A percentile compares a stretch with the other conserved stretches of the same genome.
Conservation (phyloP, 92 coral and sea anemone genomes). For the Epizoanthus rinbou region DNA sequence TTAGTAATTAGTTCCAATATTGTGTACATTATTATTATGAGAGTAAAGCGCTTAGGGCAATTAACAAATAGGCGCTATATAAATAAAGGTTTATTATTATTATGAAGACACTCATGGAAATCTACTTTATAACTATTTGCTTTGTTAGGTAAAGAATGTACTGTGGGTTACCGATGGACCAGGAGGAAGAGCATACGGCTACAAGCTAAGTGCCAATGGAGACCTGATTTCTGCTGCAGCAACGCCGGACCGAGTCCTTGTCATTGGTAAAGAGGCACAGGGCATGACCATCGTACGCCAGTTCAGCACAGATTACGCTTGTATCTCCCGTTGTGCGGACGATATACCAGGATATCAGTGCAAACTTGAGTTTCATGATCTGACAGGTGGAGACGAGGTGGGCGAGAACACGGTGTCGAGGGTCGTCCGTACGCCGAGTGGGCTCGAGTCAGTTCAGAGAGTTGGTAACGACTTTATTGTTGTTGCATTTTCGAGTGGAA, state of each 20-base stretch:
- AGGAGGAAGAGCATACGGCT: slow-evolving; percentile 77
- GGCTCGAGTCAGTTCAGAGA: slow-evolving; percentile 84
- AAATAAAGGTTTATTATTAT: too few species aligned
- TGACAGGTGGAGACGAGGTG: slow-evolving; percentile 64
- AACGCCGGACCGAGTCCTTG: slow-evolving; percentile 73
- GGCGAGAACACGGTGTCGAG: slow-evolving; percentile 83
- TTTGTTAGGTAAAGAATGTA: slow-evolving; percentile 36
- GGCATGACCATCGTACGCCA: slow-evolving; percentile 94
- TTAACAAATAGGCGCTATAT: too few species aligned
- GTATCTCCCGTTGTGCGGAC: slow-evolving; percentile 80
- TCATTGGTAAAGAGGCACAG: slow-evolving; percentile 79
- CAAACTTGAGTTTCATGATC: slow-evolving; percentile 89
- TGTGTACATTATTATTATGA: too few species aligned
- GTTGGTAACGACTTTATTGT: slow-evolving; percentile 61
- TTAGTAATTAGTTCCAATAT: too few species aligned
- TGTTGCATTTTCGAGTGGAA: slow-evolving; percentile 90
- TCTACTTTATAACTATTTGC: background rate
- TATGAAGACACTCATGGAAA: too few species aligned
- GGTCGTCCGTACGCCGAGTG: slow-evolving; percentile 96
- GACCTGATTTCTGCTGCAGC: slow-evolving; percentile 57
- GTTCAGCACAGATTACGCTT: slow-evolving; percentile 77
- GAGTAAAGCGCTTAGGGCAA: too few species aligned
- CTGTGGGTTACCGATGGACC: slow-evolving; percentile 91
- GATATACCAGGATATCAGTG: slow-evolving; percentile 89
- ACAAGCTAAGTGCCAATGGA: slow-evolving; percentile 74